Conservation (phyloP, 2,797 vertebrate genomes). For the Acridotheres tristis region DNA sequence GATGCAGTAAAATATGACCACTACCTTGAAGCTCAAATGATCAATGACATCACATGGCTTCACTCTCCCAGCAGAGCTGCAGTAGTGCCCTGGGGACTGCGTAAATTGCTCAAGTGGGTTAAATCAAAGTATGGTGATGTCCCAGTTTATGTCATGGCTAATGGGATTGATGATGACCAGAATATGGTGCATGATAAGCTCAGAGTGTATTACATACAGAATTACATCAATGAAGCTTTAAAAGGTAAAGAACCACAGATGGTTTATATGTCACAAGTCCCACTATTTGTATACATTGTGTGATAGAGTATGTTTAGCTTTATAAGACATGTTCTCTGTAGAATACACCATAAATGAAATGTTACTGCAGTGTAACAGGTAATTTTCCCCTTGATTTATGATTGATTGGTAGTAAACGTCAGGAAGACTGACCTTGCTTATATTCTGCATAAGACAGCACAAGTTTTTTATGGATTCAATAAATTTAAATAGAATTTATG, state of each 20-base stretch:
- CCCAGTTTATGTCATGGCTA: constrained; percentile 89
- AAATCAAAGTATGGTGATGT: constrained; percentile 82
- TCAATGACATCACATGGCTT: constrained; percentile 94
- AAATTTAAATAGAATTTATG: background rate
- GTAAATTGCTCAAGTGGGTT: constrained; percentile 92
- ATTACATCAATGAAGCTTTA: constrained; percentile 94
- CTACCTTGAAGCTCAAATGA: constrained; percentile 87
- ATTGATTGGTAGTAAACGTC: background rate
- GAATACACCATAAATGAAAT: background rate
- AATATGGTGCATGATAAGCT: constrained; percentile 84
- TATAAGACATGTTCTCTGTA: background rate
- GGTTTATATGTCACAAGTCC: background rate
- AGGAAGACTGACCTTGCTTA: background rate
- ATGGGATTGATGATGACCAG: constrained; percentile 87
- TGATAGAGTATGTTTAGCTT: background rate
- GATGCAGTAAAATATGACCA: constrained; percentile 85
- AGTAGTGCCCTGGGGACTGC: constrained; percentile 94
- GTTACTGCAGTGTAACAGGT: background rate
- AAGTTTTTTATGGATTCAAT: background rate
- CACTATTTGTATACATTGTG: background rate
- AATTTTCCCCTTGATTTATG: background rate
- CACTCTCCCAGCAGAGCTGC: constrained; percentile 82
- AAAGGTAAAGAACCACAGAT: constrained; percentile 85
- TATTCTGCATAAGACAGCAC: background rate
- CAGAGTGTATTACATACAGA: constrained; percentile 89